phyloP scores from a whole-genome alignment of 2,113 vertebrate genomes.

The Furnarius figulus region DNA sequence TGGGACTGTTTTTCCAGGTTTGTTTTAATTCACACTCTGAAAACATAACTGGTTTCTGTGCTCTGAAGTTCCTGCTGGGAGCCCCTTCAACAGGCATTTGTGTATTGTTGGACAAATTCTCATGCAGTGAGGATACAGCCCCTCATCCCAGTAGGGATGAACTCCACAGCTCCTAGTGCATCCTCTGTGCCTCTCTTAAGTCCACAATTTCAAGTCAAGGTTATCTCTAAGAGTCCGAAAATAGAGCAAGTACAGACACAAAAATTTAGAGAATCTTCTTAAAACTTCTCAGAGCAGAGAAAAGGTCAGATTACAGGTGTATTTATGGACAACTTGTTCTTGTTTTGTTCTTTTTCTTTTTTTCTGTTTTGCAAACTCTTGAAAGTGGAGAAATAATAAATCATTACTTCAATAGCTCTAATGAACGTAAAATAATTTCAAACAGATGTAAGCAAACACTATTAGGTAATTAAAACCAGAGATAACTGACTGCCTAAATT shows the following conservation, averaged over 20 bases:
- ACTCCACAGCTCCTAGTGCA: neutral
- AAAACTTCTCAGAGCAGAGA: neutral
- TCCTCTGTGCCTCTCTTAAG: neutral
- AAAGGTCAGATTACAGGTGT: constrained; percentile 13
- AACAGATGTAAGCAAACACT: neutral
- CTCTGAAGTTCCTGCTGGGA: neutral
- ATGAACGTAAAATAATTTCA: neutral
- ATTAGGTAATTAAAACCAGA: neutral
- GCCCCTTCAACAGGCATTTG: neutral
- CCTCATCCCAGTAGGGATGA: neutral
- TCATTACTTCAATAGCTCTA: neutral
- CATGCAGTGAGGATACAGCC: neutral
- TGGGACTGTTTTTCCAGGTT: neutral
- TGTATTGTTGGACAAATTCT: neutral
- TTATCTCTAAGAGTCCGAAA: constrained; percentile 5
- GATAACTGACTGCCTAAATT: neutral
- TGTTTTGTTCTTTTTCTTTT: neutral
- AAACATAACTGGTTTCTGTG: neutral
- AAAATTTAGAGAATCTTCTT: neutral
- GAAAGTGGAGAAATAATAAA: neutral
- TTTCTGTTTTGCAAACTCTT: neutral
- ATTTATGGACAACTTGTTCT: neutral
- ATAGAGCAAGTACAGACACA: constrained; percentile 28
- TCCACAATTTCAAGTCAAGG: neutral
- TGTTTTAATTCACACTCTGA: neutral